These are phyloP conservation scores for Champsocephalus gunnari DNA, from an alignment of 2,797 vertebrate species.

Conservation along the genomic window DNA sequence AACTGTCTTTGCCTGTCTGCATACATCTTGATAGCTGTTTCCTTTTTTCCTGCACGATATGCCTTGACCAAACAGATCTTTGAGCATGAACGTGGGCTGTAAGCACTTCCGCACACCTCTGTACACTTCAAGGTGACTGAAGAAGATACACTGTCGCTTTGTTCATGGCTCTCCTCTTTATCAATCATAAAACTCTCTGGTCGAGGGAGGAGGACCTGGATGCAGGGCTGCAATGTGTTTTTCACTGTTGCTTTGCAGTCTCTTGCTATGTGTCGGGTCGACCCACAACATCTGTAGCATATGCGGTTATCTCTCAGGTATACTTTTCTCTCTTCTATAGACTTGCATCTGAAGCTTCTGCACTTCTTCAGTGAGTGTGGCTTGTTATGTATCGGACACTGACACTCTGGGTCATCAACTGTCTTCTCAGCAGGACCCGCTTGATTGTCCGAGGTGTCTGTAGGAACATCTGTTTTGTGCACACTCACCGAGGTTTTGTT, in stretches of 20 bases:
- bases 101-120: slow-evolving; percentile 16
- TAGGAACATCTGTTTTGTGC: slow-evolving; percentile 3
- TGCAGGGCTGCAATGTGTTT: slow-evolving; percentile 1
- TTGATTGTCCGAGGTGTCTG: background rate
- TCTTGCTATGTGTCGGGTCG: slow-evolving; percentile 16
- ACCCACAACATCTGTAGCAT: slow-evolving; percentile 28
- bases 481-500: background rate
- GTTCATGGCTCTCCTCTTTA: background rate
- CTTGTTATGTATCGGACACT: slow-evolving; percentile 27
- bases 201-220: background rate
- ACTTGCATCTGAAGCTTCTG: slow-evolving; percentile 20
- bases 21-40: slow-evolving; percentile 8
- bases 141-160: background rate
- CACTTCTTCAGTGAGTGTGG: slow-evolving; percentile 14
- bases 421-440: background rate
- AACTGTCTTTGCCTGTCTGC: slow-evolving; percentile 22
- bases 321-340: background rate
- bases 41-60: background rate
- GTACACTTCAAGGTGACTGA: slow-evolving; percentile 10
- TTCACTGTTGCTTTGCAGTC: slow-evolving; percentile 12
- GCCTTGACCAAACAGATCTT: slow-evolving; percentile 43
- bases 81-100: background rate
- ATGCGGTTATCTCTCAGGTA: slow-evolving; percentile 34
- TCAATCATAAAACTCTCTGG: accelerated
- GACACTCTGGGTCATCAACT: slow-evolving; percentile 3